These are phyloP conservation scores for Heterotis niloticus DNA, from an alignment of 2,113 vertebrate species.

Conservation along the genomic window DNA sequence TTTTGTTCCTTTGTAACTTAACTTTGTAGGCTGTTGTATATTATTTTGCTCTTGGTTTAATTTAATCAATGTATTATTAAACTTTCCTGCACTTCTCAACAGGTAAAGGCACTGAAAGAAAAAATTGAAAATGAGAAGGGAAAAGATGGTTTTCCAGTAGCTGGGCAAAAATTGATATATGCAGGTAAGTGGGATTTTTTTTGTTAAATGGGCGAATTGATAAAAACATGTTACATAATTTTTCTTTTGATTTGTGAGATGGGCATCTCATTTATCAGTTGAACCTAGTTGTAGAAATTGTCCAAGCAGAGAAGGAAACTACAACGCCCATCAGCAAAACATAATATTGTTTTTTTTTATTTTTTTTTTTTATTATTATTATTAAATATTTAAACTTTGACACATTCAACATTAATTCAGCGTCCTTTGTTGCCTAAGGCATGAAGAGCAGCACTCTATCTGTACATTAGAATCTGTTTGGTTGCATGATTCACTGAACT, in stretches of 20 bases:
- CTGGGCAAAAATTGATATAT: conserved; percentile 92
- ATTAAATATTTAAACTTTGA: no score
- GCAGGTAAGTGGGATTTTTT: conserved; percentile 72
- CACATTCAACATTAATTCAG: neutral
- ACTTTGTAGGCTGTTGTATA: no score
- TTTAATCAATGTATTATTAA: neutral
- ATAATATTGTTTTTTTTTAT: neutral
- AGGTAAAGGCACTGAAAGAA: conserved; percentile 93
- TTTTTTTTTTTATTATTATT: neutral
- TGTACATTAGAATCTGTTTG: no score
- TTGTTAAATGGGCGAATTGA: no score
- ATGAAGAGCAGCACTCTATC: neutral
- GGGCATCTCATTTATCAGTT: no score
- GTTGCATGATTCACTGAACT: no score
- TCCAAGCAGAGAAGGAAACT: no score
- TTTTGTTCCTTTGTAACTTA: no score
- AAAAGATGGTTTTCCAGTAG: conserved; percentile 85
- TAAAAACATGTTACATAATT: no score
- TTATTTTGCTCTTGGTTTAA: neutral
- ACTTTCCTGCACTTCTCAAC: conserved; percentile 22
- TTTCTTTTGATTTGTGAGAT: neutral
- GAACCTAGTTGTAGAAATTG: no score
- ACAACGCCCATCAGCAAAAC: no score
- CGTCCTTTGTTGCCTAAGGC: neutral
- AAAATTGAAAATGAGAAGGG: conserved; percentile 91